These are phyloP conservation scores for Melanerpes formicivorus DNA, from an alignment of 2,113 vertebrate genomes.

Conservation along the genomic window DNA sequence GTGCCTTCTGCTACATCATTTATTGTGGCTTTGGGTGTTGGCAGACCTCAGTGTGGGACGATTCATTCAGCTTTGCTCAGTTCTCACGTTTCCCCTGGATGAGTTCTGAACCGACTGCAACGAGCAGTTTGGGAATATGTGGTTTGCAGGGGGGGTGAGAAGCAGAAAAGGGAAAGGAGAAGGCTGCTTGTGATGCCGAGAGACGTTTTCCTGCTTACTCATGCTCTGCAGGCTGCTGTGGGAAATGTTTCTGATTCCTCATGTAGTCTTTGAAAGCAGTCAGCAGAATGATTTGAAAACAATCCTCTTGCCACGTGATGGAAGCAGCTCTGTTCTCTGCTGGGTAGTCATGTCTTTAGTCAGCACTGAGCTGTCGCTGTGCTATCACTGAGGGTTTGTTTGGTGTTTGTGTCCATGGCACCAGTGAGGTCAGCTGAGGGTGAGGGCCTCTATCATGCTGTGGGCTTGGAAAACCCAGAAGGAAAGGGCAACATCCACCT, in stretches of 20 bases:
- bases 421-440: not conserved
- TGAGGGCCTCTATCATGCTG: not conserved
- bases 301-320: not conserved
- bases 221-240: not conserved
- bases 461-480: not conserved
- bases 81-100: conserved; percentile 55
- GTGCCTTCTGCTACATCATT: conserved; percentile 60
- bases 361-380: not conserved
- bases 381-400: rapidly evolving
- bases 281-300: not conserved
- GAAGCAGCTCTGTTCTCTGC: not conserved
- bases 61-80: not conserved
- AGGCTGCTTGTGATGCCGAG: not conserved
- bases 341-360: not conserved
- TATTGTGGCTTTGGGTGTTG: conserved; percentile 35
- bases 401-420: not conserved
- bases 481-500: not conserved
- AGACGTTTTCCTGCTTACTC: not conserved
- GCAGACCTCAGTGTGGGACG: conserved; percentile 61
- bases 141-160: conserved; percentile 21
- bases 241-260: not conserved
- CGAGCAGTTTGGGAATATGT: conserved; percentile 39
- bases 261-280: not conserved
- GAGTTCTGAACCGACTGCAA: not conserved
- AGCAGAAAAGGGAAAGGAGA: not conserved